Percentiles rank a stretch among this genome's conserved stretches.
These are phyloP conservation scores for Egretta garzetta DNA, from an alignment of 2,113 vertebrate species.

Conservation along the genomic window DNA sequence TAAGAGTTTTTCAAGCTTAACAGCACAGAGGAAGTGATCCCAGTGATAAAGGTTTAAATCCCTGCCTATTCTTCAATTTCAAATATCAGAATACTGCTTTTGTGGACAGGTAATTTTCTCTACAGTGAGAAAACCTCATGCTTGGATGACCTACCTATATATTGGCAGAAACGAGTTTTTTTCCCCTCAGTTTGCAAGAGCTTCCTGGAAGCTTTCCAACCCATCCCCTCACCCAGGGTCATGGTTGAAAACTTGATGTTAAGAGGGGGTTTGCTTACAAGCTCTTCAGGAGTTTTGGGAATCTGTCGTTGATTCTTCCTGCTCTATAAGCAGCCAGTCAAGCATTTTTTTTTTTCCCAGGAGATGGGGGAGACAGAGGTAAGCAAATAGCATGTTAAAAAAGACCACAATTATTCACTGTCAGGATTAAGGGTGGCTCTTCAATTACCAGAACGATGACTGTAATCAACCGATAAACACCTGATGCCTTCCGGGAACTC, in stretches of 20 bases:
- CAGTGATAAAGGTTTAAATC: not conserved
- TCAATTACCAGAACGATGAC: not conserved
- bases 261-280: not conserved
- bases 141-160: not conserved
- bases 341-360: not conserved
- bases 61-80: not conserved
- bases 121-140: not conserved
- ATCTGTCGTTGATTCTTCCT: not conserved
- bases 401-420: not conserved
- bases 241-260: not conserved
- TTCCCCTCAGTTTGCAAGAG: not conserved
- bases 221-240: not conserved
- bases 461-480: not conserved
- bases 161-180: not conserved
- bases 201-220: not conserved
- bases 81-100: not conserved
- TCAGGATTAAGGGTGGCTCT: not conserved
- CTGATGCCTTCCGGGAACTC: not conserved
- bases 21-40: not conserved
- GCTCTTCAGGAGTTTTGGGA: not conserved
- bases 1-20: not conserved
- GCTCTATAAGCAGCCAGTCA: not conserved
- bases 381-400: not conserved
- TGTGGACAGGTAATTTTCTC: conserved; percentile 4
- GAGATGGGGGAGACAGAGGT: not conserved